These are phyloP conservation scores for Hepsetus odoe DNA, from an alignment of 2,113 vertebrate species.

Conservation along the genomic window DNA sequence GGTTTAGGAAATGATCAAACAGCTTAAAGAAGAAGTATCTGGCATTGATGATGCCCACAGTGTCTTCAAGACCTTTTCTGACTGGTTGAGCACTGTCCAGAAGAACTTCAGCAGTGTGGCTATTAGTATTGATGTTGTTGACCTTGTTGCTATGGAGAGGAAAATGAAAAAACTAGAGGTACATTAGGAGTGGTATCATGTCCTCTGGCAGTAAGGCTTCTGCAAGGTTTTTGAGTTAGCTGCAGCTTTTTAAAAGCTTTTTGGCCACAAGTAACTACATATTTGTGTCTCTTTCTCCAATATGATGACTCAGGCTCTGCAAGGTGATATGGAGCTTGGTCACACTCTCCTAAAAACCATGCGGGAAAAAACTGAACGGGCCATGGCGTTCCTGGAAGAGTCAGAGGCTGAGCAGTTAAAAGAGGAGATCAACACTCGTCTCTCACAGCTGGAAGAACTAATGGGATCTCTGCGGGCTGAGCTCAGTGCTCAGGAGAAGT, in stretches of 20 bases:
- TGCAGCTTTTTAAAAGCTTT: neutral
- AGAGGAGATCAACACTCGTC: conserved; percentile 77
- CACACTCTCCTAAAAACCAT: conserved; percentile 88
- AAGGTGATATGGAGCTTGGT: conserved; percentile 88
- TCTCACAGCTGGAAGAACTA: conserved; percentile 85
- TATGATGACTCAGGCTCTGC: conserved; percentile 65
- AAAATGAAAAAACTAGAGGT: conserved; percentile 93
- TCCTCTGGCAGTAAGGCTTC: neutral
- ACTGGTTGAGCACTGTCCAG: conserved; percentile 86
- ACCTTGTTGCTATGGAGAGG: conserved; percentile 83
- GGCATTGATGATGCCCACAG: conserved; percentile 86
- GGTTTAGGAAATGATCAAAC: conserved; percentile 88
- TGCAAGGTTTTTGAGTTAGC: too few relatives aligned
- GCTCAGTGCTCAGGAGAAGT: conserved; percentile 83
- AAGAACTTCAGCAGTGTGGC: conserved; percentile 82
- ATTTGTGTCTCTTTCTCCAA: neutral
- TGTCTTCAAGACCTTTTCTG: conserved; percentile 82
- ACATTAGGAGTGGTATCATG: conserved; percentile 35
- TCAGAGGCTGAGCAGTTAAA: conserved; percentile 79
- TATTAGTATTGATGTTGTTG: conserved; percentile 77
- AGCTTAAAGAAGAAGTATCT: conserved; percentile 88
- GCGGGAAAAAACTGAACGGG: conserved; percentile 86
- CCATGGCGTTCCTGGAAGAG: conserved; percentile 81
- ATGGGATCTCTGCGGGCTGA: conserved; percentile 84
- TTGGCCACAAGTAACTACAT: neutral